Conservation (phyloP, 2,888 invertebrate species). For the Calameuta filiformis region DNA sequence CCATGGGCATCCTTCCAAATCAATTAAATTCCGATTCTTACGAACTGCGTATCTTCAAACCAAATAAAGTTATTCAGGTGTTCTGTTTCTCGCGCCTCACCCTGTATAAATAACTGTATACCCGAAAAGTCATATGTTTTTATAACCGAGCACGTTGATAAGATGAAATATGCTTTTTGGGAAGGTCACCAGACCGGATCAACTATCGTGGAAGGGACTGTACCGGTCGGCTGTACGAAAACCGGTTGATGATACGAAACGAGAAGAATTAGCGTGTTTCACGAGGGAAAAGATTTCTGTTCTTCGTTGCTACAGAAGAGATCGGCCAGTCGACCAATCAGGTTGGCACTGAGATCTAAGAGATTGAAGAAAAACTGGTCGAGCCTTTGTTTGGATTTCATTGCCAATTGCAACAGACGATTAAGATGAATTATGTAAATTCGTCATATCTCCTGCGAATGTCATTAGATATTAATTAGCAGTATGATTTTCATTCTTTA, state of each 20-base stretch:
- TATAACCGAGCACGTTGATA: background rate
- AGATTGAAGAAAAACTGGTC: background rate
- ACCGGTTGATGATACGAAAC: background rate
- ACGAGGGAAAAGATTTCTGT: background rate
- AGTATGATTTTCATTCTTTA: background rate
- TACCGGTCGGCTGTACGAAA: background rate
- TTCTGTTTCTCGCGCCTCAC: too few species aligned
- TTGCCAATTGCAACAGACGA: background rate
- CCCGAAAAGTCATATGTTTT: background rate
- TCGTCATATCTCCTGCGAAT: background rate
- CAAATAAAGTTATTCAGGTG: too few species aligned
- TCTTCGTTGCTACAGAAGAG: background rate
- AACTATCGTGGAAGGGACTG: background rate
- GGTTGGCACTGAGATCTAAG: background rate
- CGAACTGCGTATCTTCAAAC: too few species aligned
- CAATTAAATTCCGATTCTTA: too few species aligned
- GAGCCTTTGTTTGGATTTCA: background rate
- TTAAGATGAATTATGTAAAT: background rate
- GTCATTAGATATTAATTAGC: background rate
- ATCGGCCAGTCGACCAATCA: background rate
- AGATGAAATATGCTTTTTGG: background rate
- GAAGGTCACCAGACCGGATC: background rate
- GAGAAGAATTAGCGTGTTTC: background rate
- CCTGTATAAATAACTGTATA: background rate
- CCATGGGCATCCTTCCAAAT: too few species aligned